Evolutionary conservation across 2,797 vertebrate species (phyloP).

Genomic region (Pangasius krempfi): DNA sequence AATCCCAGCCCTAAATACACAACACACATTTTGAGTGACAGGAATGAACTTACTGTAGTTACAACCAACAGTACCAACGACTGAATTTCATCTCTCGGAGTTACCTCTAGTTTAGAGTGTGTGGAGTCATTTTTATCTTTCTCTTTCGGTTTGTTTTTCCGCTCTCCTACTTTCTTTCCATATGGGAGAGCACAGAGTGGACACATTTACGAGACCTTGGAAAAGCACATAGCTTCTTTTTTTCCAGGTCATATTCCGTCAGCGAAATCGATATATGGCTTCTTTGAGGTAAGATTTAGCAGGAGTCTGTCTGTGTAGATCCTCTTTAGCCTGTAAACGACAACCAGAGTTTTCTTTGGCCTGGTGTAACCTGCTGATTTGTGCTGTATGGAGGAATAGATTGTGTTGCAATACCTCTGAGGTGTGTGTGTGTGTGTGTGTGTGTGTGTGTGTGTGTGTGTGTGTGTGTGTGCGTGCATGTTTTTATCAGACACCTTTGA

Average conservation of each 20-base stretch:
- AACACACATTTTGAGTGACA: neutral
- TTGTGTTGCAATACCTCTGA: slow-evolving; percentile 21
- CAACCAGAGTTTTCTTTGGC: slow-evolving; percentile 32
- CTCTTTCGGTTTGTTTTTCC: neutral
- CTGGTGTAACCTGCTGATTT: slow-evolving; percentile 29
- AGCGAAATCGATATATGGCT: slow-evolving; percentile 54
- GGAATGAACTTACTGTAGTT: slow-evolving; percentile 27
- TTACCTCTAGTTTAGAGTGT: neutral
- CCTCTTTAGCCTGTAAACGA: slow-evolving; percentile 39
- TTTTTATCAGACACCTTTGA: neutral
- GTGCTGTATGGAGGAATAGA: slow-evolving; percentile 12
- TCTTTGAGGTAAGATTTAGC: slow-evolving; percentile 48
- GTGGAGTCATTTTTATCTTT: slow-evolving; percentile 9
- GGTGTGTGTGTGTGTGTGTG: neutral
- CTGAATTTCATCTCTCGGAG: slow-evolving; percentile 9
- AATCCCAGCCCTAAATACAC: neutral
- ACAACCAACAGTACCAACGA: slow-evolving; percentile 31
- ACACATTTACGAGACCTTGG: slow-evolving; percentile 45
- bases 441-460: neutral
- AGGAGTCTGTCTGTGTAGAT: slow-evolving; percentile 20
- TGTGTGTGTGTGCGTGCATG: too few species aligned
- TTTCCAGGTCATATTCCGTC: slow-evolving; percentile 53
- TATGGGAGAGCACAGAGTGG: slow-evolving; percentile 31
- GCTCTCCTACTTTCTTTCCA: neutral
- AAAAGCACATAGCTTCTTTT: slow-evolving; percentile 45